Percentiles rank a stretch among this genome's conserved stretches.
Conservation (phyloP, 2,888 invertebrate species). For the Ornithoptera alexandrae region DNA sequence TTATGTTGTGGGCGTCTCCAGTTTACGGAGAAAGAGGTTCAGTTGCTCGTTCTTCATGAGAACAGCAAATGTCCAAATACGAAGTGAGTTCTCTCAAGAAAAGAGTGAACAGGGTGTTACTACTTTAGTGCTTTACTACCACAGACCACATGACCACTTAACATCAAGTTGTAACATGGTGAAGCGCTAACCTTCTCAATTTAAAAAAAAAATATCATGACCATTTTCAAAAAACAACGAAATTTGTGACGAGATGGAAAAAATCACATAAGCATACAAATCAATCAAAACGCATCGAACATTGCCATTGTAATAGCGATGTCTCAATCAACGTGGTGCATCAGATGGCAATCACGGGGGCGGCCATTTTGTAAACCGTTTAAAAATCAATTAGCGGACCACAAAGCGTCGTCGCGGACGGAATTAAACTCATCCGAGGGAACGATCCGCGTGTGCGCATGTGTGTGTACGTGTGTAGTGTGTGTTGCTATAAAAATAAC, state of each 20-base stretch:
- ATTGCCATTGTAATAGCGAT: slow-evolving; percentile 35
- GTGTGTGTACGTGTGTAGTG: too few relatives aligned
- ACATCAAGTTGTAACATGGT: too few relatives aligned
- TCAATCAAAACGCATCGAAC: slow-evolving; percentile 13
- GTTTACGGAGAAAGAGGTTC: too few relatives aligned
- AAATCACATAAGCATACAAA: slow-evolving; percentile 3
- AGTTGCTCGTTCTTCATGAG: too few relatives aligned
- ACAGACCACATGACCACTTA: too few relatives aligned
- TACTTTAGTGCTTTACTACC: too few relatives aligned
- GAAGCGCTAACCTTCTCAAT: too few relatives aligned
- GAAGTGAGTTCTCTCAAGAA: too few relatives aligned
- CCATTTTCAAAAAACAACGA: background rate
- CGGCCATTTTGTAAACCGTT: slow-evolving; percentile 56
- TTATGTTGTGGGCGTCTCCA: too few relatives aligned
- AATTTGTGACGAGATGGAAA: background rate
- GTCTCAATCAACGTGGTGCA: slow-evolving; percentile 51
- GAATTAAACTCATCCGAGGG: slow-evolving; percentile 55
- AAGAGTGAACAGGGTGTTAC: too few relatives aligned
- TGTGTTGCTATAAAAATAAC: slow-evolving; percentile 64
- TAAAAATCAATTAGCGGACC: slow-evolving; percentile 69
- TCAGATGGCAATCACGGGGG: slow-evolving; percentile 38
- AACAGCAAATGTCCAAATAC: too few relatives aligned
- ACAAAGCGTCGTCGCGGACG: slow-evolving; percentile 54
- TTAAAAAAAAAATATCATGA: background rate
- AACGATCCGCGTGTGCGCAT: slow-evolving; percentile 54